phyloP scores from a whole-genome alignment of 1,140 invertebrate genomes.

The Caenorhabditis latens region DNA sequence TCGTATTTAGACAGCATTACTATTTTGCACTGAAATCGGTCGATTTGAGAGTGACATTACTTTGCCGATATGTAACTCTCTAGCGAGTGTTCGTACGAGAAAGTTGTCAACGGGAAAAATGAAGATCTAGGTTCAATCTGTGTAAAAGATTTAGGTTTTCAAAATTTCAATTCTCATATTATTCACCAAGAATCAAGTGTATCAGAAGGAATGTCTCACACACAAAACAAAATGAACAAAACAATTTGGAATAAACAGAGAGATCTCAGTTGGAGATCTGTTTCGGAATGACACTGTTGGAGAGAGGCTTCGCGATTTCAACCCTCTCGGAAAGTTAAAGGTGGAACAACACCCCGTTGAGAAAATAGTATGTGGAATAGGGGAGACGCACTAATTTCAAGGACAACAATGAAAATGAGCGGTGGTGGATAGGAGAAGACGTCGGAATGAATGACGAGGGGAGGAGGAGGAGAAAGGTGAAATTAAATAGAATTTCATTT shows the following conservation, averaged over 20 bases:
- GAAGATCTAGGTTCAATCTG: no score
- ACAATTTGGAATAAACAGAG: background rate
- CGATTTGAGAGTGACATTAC: no score
- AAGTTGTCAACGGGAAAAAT: no score
- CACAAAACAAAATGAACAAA: no score
- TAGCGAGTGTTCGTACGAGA: no score
- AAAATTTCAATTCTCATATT: no score
- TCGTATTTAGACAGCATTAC: no score
- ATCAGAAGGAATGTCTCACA: no score
- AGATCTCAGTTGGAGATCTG: conserved; percentile 10
- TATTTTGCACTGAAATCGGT: no score
- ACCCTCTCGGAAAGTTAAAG: background rate
- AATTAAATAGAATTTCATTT: background rate
- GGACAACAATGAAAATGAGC: conserved; percentile 47
- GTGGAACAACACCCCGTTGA: conserved; percentile 36
- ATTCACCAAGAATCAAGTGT: no score
- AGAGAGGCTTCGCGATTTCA: background rate
- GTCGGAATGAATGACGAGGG: background rate
- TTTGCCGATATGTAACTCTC: no score
- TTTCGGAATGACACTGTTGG: background rate
- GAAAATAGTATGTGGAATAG: background rate
- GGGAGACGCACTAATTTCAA: conserved; percentile 52
- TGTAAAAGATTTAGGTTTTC: no score
- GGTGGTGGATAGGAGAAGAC: background rate
- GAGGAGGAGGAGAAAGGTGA: background rate